phyloP scores from a whole-genome alignment of 2,113 vertebrate species.

The Siphamia tubifer region DNA sequence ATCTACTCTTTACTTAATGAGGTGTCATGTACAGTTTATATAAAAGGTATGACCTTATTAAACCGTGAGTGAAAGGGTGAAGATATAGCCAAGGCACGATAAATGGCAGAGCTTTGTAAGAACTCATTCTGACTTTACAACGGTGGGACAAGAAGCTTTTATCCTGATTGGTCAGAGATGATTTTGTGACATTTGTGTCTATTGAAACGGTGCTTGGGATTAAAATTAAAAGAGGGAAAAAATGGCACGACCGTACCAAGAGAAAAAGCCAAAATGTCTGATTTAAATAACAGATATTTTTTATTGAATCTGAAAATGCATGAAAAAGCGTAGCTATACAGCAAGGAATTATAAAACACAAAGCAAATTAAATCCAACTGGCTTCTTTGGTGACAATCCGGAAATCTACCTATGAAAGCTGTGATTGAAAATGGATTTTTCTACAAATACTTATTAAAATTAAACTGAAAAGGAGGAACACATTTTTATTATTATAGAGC shows the following conservation, averaged over 20 bases:
- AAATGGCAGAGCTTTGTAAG: constrained; percentile 33
- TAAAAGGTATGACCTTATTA: constrained; percentile 79
- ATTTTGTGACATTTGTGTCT: not conserved
- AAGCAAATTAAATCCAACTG: not conserved
- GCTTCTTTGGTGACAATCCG: not conserved
- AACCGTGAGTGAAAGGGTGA: constrained; percentile 54
- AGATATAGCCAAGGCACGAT: constrained; percentile 28
- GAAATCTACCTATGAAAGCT: not conserved
- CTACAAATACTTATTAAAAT: constrained; percentile 1
- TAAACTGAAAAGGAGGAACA: not conserved
- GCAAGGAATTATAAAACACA: not conserved
- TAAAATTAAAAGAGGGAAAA: not conserved
- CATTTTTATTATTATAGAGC: constrained; percentile 7
- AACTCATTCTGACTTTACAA: constrained; percentile 16
- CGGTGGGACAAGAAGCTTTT: constrained; percentile 13
- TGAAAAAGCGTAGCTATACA: not conserved
- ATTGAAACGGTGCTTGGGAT: not conserved
- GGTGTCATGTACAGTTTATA: constrained; percentile 75
- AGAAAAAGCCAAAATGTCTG: not conserved
- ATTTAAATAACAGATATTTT: constrained; percentile 9
- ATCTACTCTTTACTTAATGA: constrained; percentile 67
- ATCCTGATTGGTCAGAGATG: constrained; percentile 12
- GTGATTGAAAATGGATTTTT: not conserved
- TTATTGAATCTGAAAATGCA: constrained; percentile 30
- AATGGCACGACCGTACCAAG: too few relatives aligned